These are phyloP conservation scores for Opisthograptis luteolata DNA, from an alignment of 2,888 invertebrate species.

Conservation along the genomic window DNA sequence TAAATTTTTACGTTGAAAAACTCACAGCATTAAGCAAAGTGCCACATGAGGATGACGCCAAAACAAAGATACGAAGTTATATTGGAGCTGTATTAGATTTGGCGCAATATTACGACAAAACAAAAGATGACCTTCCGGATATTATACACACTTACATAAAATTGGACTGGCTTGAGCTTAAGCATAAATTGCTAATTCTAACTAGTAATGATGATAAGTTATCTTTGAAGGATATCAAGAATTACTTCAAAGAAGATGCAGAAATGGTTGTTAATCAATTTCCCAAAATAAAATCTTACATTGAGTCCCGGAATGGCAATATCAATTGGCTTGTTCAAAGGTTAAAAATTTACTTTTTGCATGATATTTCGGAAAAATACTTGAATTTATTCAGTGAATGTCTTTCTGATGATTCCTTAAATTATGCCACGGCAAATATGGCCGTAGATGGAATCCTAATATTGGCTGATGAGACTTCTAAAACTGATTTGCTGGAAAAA, in stretches of 20 bases:
- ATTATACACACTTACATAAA: constrained; percentile 46
- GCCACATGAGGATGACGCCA: constrained; percentile 32
- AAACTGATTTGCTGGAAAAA: constrained; percentile 47
- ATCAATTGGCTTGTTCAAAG: constrained; percentile 50
- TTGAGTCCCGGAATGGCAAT: constrained; percentile 16
- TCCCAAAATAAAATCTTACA: constrained; percentile 27
- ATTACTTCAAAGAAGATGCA: constrained; percentile 43
- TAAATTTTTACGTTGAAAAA: constrained; percentile 43
- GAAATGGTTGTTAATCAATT: constrained; percentile 32
- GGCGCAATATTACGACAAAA: constrained; percentile 43
- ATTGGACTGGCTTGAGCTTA: constrained; percentile 36
- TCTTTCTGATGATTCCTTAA: constrained; percentile 21
- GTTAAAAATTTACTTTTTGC: constrained; percentile 56
- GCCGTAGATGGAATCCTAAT: constrained; percentile 50
- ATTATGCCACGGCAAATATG: constrained; percentile 13
- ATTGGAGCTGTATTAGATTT: constrained; percentile 39
- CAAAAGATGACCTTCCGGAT: constrained; percentile 50
- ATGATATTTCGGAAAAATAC: constrained; percentile 51
- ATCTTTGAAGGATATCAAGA: constrained; percentile 34
- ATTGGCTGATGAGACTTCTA: constrained; percentile 45
- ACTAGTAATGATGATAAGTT: constrained; percentile 15
- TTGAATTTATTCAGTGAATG: constrained; percentile 44
- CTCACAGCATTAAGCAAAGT: constrained; percentile 37
- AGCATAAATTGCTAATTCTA: constrained; percentile 6
- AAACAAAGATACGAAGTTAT: constrained; percentile 32